Percentiles rank a stretch among this genome's conserved stretches.
phyloP scores from a whole-genome alignment of 2,113 vertebrate species.

The Suncus etruscus region DNA sequence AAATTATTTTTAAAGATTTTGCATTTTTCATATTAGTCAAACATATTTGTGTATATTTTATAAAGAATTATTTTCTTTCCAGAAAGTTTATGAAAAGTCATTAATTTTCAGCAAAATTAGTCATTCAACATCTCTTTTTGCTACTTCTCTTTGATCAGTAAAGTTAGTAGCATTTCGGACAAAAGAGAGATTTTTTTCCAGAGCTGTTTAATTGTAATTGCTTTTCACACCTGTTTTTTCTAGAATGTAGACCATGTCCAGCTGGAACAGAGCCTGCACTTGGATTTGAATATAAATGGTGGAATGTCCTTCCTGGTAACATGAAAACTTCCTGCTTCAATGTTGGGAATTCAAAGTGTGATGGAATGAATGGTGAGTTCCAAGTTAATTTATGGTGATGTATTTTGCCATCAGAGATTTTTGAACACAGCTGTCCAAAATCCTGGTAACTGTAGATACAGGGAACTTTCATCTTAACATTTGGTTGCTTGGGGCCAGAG shows the following conservation, averaged over 20 bases:
- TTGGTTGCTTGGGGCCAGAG: neutral
- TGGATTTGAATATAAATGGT: conserved; percentile 98
- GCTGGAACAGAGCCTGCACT: conserved; percentile 95
- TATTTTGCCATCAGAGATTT: neutral
- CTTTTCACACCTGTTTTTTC: neutral
- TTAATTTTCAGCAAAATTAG: neutral
- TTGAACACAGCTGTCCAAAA: neutral
- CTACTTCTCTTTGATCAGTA: neutral
- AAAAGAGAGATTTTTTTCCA: neutral
- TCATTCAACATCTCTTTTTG: neutral
- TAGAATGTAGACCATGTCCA: conserved; percentile 93
- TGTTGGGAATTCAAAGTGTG: conserved; percentile 97
- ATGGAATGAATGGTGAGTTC: conserved; percentile 95
- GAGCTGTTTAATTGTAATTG: neutral
- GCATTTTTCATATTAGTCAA: neutral
- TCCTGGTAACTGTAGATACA: neutral
- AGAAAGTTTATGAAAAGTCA: neutral
- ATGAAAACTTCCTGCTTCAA: conserved; percentile 99
- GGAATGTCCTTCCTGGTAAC: conserved; percentile 95
- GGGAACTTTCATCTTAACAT: neutral
- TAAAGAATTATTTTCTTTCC: conserved; percentile 2
- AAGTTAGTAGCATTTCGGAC: neutral
- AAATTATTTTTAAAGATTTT: neutral
- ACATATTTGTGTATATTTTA: neutral
- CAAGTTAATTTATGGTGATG: too few relatives aligned